Conservation (phyloP, 2,113 vertebrate genomes). For the Malurus melanocephalus region DNA sequence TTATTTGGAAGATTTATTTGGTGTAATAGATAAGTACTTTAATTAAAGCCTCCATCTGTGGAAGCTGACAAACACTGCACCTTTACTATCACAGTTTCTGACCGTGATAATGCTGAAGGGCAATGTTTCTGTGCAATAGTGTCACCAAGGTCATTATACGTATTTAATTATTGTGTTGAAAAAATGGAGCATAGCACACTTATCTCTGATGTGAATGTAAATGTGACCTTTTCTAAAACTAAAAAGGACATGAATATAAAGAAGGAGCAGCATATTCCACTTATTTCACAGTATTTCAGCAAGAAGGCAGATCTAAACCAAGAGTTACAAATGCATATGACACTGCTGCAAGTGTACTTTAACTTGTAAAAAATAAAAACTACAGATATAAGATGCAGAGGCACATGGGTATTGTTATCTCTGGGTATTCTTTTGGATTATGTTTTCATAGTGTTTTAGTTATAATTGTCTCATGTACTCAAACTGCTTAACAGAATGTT, state of each 20-base stretch:
- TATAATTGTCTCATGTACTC: neutral
- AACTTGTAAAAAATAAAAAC: neutral
- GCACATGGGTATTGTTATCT: neutral
- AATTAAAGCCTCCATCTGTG: neutral
- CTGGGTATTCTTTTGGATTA: neutral
- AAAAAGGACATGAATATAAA: neutral
- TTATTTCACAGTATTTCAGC: neutral
- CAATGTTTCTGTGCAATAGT: neutral
- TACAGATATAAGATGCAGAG: neutral
- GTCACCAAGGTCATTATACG: neutral
- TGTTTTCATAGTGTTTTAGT: neutral
- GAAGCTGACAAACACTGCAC: neutral
- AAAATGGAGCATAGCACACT: neutral
- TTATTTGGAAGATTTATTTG: neutral
- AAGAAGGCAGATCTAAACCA: neutral
- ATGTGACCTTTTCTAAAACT: neutral
- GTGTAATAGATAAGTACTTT: neutral
- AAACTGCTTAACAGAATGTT: neutral
- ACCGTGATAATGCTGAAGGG: neutral
- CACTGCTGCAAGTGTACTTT: neutral
- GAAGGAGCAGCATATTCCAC: neutral
- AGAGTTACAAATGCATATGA: neutral
- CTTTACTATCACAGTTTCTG: neutral
- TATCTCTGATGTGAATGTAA: neutral
- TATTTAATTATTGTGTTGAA: neutral